Evolutionary conservation across 2,113 vertebrate species (phyloP).

Genomic region (Pithys albifrons): DNA sequence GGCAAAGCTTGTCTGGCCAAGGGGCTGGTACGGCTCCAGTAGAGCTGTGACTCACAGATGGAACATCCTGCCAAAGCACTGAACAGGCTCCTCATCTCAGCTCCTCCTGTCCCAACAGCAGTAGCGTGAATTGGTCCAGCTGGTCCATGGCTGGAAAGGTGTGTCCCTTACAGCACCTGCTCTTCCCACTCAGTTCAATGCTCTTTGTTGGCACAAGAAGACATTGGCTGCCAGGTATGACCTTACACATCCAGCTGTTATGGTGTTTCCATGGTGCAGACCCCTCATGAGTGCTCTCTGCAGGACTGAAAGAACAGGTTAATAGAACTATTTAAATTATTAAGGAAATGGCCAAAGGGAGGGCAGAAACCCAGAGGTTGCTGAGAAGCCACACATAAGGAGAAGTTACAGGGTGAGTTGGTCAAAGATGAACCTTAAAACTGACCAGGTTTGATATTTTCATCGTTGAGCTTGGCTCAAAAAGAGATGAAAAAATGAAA

Average conservation of each 20-base stretch:
- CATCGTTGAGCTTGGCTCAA: not conserved
- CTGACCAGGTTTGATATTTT: not conserved
- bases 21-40: not conserved
- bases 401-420: not conserved
- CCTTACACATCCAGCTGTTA: not conserved
- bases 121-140: not conserved
- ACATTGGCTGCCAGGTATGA: not conserved
- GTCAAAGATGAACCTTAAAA: not conserved
- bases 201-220: not conserved
- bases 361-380: not conserved
- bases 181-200: not conserved
- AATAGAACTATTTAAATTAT: not conserved
- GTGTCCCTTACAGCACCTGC: not conserved
- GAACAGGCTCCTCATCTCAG: not conserved
- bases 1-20: conserved; percentile 53
- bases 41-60: conserved; percentile 25
- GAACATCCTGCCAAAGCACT: not conserved
- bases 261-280: not conserved
- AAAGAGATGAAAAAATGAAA: not conserved
- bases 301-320: not conserved
- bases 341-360: not conserved
- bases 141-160: not conserved
- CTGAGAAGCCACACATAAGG: not conserved
- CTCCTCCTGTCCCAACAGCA: not conserved
- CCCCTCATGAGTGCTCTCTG: not conserved